Evolutionary conservation across 2,113 vertebrate genomes (phyloP).

Genomic region (Spea bombifrons): DNA sequence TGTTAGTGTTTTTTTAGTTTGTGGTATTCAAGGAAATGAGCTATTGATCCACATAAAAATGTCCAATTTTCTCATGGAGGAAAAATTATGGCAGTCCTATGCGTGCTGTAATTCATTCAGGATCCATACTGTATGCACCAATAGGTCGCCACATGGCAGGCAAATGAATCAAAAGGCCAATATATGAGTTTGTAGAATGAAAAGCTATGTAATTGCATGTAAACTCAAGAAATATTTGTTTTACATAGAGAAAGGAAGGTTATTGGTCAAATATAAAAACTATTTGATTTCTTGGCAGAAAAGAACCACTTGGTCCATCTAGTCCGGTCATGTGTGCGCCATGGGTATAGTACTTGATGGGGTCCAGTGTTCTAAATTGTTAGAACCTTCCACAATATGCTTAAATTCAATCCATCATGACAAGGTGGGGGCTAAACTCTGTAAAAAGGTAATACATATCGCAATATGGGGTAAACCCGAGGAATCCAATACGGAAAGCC

Average conservation of each 20-base stretch:
- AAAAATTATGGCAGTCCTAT: constrained; percentile 13
- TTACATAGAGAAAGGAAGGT: neutral
- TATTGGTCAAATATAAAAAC: neutral
- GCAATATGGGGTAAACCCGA: too few relatives aligned
- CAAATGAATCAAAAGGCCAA: constrained; percentile 7
- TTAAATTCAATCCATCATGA: too few relatives aligned
- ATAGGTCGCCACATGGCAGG: neutral
- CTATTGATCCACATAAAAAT: constrained; percentile 46
- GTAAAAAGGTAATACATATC: too few relatives aligned
- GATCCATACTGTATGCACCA: constrained; percentile 20
- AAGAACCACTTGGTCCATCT: too few relatives aligned
- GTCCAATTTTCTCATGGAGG: constrained; percentile 35
- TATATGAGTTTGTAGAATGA: neutral
- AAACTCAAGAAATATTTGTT: neutral
- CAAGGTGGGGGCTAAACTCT: too few relatives aligned
- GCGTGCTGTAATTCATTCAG: constrained; percentile 31
- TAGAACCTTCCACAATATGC: too few relatives aligned
- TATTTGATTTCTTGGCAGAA: too few relatives aligned
- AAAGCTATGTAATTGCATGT: neutral
- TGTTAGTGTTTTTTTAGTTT: constrained; percentile 34
- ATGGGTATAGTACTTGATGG: too few relatives aligned
- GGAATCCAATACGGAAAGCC: too few relatives aligned
- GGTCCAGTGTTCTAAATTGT: too few relatives aligned
- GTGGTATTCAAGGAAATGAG: constrained; percentile 29
- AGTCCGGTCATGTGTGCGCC: too few relatives aligned